Evolutionary conservation across 2,888 invertebrate genomes (phyloP).

Genomic region (Idaea aversata): DNA sequence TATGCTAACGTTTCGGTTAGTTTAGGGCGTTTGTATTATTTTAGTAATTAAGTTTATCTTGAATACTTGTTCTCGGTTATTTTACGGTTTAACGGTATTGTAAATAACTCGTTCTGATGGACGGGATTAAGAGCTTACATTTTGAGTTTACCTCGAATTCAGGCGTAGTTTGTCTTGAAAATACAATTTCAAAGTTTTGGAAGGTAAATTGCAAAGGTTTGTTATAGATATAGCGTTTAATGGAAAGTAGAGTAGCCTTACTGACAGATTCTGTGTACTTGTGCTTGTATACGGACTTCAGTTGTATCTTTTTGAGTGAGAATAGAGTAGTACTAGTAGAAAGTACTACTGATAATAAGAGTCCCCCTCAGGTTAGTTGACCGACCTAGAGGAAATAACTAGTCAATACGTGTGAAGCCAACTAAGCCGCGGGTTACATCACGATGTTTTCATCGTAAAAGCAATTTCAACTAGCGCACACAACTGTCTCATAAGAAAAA

Average conservation of each 20-base stretch:
- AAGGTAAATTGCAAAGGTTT: conserved; percentile 11
- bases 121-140: neutral
- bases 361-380: no score
- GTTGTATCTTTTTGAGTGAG: no score
- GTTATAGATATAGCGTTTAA: neutral
- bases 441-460: no score
- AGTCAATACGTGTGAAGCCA: no score
- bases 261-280: neutral
- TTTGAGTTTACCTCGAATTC: neutral
- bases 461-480: no score
- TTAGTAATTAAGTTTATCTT: conserved; percentile 7
- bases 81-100: conserved; percentile 1
- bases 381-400: no score
- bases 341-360: no score
- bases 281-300: neutral
- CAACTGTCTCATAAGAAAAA: no score
- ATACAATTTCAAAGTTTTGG: conserved; percentile 10
- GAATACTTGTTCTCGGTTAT: neutral
- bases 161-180: neutral
- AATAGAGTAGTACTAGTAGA: no score
- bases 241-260: neutral
- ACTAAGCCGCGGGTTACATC: no score
- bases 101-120: neutral
- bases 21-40: conserved; percentile 16
- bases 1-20: conserved; percentile 18